Evolutionary conservation across 2,888 invertebrate species (phyloP), one percentile per base, ranked within the genome.

Genomic region (Vanessa cardui): DNA sequence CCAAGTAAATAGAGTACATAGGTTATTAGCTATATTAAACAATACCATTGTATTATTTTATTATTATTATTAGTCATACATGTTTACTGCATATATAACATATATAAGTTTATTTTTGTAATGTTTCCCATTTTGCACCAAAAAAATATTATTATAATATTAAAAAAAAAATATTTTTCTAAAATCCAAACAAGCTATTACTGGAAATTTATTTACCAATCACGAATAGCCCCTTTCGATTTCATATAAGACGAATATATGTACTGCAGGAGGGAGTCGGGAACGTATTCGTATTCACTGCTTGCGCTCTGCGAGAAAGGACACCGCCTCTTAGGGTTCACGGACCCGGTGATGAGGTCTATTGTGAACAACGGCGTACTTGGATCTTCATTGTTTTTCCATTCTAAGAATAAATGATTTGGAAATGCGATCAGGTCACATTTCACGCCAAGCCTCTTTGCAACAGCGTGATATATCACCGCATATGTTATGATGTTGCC

Each of bases 341-440:
- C 59, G 2, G 77, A 77, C 2, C 90, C 90, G 3, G 73, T 83
- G 16, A 66, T 66, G 1, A 88, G 75, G 54, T 85, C 79, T n/a
- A 90, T 76, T 8, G 81, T 81, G 68, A 80, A 85, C 6, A 72
- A 44, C 21, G 44, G 60, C 15, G 52, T 62, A 58, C 65, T 63
- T n/a, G 64, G 52, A n/a, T 67, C 62, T 0, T 72, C 64, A 15
- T 71, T 74, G 58, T 83, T 80, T 46, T 78, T 77, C 86, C 87
- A 87, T 69, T 88, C 83, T 18, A 91, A 56, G 68, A 86, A 88
- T 66, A 89, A 69, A 73, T 91, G 90, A 69, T 86, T 84, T 0
- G 86, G 83, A 68, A 89, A 89, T 2, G 82, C 81, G 1, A 87
- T 77, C 45, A 92, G 71, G 26, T 85, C 80, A 68, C 86, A 86